Base-by-base conservation (phyloP, 2,113 vertebrate species). In the human region DNA sequence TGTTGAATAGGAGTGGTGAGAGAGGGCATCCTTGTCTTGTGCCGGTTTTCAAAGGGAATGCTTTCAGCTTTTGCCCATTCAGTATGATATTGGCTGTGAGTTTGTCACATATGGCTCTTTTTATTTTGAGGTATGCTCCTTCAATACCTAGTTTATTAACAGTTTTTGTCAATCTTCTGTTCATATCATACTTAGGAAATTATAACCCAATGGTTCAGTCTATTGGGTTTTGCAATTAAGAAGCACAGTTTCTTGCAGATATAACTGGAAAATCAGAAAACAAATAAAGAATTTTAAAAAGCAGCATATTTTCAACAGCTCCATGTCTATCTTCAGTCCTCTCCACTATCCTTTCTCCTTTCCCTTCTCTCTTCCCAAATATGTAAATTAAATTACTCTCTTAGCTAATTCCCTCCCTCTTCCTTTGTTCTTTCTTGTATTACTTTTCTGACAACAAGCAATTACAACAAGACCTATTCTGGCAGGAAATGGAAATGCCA, bases 401-500 rank as follows among this genome's bases (percentile, higher is more conserved):
- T 64, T 79, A 80, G 70, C 30, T 93, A 80, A 75, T 68, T 76
- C 5, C 2, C 61, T 45, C 3, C 4, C 1, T 64, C 38, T 86
- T 84, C 35, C 20, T 82, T 90, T 61, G 3, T 80, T 75, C 38
- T 95, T 80, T 88, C 22, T 43, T 83, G 8, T 73, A 61, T 16
- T 55, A 52, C n/a, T 92, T 86, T 78, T 52, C 35, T 75, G 52
- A 72, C 66, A 64, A 84, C 7, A 89, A 89, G 32, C 68, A 75
- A 83, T 35, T 89, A 50, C 16, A 95, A 40, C 4, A 40, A 83
- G 68, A 76, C 32, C 88, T 66, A 85, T 9, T 48, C 43, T 84
- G 35, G 38, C 6, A 90, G 35, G 75, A 96, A 94, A 94, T 94
- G 92, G 75, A 94, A 84, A 72, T 61, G 75, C 48, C 27, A 50